A percentile compares a stretch with the other conserved stretches of the same genome.
Evolutionary conservation across 2,888 invertebrate genomes (phyloP).

Genomic region (Drosophila infuscata): DNA sequence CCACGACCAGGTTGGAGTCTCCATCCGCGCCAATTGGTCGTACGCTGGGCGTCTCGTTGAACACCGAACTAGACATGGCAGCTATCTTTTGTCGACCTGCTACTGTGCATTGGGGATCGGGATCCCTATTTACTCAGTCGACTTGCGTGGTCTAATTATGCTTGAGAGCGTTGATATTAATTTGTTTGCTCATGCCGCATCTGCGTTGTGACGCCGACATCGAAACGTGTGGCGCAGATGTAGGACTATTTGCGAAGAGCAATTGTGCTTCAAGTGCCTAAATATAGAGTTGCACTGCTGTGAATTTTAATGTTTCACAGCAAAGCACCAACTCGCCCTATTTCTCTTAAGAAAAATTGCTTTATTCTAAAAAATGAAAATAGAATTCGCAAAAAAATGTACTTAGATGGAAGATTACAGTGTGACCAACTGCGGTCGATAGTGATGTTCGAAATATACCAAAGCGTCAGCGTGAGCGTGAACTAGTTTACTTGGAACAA

Average conservation of each 20-base stretch:
- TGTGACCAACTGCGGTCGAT: conserved; percentile 53
- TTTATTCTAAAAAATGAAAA: conserved; percentile 57
- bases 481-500: conserved; percentile 1
- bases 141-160: conserved; percentile 26
- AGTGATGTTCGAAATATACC: conserved; percentile 21
- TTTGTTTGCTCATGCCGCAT: conserved; percentile 64
- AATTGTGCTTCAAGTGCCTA: conserved; percentile 24
- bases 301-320: conserved; percentile 10
- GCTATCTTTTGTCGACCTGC: conserved; percentile 14
- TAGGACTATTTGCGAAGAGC: conserved; percentile 5
- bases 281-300: conserved; percentile 33
- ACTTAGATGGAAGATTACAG: conserved; percentile 23
- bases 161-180: conserved; percentile 29
- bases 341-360: conserved; percentile 33
- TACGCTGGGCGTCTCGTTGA: conserved; percentile 75
- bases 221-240: conserved; percentile 30
- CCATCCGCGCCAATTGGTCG: conserved; percentile 60
- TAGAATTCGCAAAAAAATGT: conserved; percentile 67
- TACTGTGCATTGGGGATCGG: conserved; percentile 21
- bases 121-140: conserved; percentile 6
- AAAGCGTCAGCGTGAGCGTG: conserved; percentile 5
- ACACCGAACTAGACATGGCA: conserved; percentile 84
- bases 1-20: conserved; percentile 88
- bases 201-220: conserved; percentile 76
- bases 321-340: conserved; percentile 19